Evolutionary conservation across 2,113 vertebrate species (phyloP).

Genomic region (Acrocephalus arundinaceus): DNA sequence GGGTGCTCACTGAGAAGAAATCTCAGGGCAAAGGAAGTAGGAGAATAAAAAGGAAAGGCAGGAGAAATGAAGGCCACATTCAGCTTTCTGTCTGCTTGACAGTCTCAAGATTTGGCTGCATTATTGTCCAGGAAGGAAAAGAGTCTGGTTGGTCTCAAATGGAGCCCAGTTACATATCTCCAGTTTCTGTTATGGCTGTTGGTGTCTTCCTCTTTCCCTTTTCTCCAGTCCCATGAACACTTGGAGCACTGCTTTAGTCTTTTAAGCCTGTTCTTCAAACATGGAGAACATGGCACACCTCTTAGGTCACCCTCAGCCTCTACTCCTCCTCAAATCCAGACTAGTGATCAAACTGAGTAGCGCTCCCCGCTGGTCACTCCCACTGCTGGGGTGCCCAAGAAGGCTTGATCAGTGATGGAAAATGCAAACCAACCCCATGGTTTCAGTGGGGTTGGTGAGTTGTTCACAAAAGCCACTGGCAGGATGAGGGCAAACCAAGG

Average conservation of each 20-base stretch:
- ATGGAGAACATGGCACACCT: constrained; percentile 48
- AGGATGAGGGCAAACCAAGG: background rate
- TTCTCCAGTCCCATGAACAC: constrained; percentile 70
- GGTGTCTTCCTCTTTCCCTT: constrained; percentile 74
- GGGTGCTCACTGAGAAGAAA: constrained; percentile 32
- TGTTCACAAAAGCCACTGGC: background rate
- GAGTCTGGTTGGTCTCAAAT: constrained; percentile 70
- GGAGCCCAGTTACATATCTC: constrained; percentile 82
- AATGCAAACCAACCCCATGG: background rate
- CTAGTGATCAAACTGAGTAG: background rate
- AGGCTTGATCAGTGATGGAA: background rate
- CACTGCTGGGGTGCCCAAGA: background rate
- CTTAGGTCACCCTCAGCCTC: constrained; percentile 47
- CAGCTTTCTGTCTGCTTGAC: constrained; percentile 77
- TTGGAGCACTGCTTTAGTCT: constrained; percentile 59
- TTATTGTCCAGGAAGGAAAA: constrained; percentile 76
- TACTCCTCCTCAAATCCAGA: constrained; percentile 63
- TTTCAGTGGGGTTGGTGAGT: background rate
- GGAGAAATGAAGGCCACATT: constrained; percentile 76
- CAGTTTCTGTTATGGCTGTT: constrained; percentile 79
- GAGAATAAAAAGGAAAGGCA: constrained; percentile 68
- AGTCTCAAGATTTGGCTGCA: constrained; percentile 78
- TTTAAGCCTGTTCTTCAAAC: constrained; percentile 59
- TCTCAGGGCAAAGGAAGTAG: constrained; percentile 54
- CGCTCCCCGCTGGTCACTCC: background rate